Evolutionary conservation across 2,113 vertebrate genomes (phyloP).

Genomic region (Marmota flaviventris): DNA sequence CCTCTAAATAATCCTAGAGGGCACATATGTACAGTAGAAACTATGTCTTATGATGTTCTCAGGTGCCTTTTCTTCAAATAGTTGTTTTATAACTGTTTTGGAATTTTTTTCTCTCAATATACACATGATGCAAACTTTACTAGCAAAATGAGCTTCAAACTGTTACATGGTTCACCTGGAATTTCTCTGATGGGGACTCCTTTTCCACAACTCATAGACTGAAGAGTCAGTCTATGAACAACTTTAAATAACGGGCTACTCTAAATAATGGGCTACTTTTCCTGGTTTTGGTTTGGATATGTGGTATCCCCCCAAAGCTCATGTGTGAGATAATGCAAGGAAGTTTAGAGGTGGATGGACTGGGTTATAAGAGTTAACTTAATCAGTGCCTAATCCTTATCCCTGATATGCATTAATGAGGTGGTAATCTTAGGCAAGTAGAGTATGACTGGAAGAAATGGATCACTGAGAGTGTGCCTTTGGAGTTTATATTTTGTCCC

Average conservation of each 20-base stretch:
- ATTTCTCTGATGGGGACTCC: not conserved
- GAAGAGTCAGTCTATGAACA: not conserved
- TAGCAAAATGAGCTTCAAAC: not conserved
- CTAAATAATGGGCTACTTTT: not conserved
- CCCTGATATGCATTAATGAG: no score
- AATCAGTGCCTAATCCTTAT: no score
- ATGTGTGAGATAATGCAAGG: no score
- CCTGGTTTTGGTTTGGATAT: not conserved
- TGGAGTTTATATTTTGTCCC: no score
- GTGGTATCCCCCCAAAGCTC: no score
- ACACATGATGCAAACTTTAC: not conserved
- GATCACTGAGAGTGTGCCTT: no score
- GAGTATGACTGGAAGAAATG: no score
- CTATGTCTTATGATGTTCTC: not conserved
- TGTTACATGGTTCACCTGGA: not conserved
- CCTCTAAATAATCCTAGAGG: not conserved
- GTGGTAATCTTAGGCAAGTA: no score
- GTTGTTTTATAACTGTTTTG: not conserved
- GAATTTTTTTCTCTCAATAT: not conserved
- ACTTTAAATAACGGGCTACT: not conserved
- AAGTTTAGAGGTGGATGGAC: no score
- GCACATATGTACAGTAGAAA: not conserved
- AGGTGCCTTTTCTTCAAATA: not conserved
- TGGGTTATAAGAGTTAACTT: no score
- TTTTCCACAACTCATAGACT: not conserved